These are phyloP conservation scores for Saxidomus purpurata DNA, from an alignment of 1,140 invertebrate genomes.

Conservation along the genomic window DNA sequence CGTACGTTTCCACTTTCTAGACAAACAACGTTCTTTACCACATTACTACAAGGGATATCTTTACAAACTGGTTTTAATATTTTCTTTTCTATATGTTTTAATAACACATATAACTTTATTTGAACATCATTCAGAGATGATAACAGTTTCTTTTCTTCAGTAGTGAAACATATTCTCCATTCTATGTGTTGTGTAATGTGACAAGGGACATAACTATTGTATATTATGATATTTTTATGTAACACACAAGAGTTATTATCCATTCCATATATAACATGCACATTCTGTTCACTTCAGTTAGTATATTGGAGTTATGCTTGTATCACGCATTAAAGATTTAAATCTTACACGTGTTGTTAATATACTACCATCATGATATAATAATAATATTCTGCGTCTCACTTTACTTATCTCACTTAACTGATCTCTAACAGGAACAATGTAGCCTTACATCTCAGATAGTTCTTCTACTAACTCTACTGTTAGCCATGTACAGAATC, in stretches of 20 bases:
- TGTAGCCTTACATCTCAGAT: not conserved
- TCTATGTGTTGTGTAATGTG: too few relatives aligned
- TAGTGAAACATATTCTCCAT: slow-evolving; percentile 37
- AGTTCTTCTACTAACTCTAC: not conserved
- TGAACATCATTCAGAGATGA: slow-evolving; percentile 4
- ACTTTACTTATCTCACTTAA: too few relatives aligned
- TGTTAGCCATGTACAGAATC: not conserved
- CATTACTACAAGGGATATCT: not conserved
- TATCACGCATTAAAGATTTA: too few relatives aligned
- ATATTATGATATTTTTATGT: too few relatives aligned
- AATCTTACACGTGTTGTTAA: too few relatives aligned
- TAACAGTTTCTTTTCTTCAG: not conserved
- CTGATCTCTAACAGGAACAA: not conserved
- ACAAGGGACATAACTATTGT: too few relatives aligned
- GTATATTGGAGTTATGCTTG: too few relatives aligned
- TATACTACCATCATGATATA: too few relatives aligned
- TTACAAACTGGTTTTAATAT: not conserved
- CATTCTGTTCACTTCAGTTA: too few relatives aligned
- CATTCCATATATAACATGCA: too few relatives aligned
- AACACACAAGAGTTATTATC: too few relatives aligned
- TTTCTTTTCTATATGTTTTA: slow-evolving; percentile 17
- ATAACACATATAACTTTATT: slow-evolving; percentile 13
- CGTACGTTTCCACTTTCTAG: slow-evolving; percentile 14
- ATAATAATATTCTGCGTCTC: too few relatives aligned
- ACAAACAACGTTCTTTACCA: slow-evolving; percentile 46